These are phyloP conservation scores for Cyrtorhinus lividipennis DNA, from an alignment of 1,140 invertebrate species.

Conservation along the genomic window DNA sequence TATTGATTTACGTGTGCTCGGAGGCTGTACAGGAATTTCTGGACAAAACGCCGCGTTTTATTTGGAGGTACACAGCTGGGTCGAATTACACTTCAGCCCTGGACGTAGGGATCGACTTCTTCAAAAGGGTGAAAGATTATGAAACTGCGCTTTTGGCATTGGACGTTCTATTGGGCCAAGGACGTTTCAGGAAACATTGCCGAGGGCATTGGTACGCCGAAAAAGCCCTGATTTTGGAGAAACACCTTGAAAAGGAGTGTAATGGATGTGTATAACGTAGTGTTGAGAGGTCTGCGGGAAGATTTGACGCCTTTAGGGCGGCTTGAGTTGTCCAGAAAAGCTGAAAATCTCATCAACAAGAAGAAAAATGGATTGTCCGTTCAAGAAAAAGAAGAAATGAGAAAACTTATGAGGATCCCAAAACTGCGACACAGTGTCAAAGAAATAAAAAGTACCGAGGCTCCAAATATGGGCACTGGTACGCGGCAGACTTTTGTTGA, in stretches of 20 bases:
- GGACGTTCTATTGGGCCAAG: background rate
- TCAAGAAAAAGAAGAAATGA: background rate
- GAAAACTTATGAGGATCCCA: background rate
- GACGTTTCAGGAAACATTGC: background rate
- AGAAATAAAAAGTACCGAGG: background rate
- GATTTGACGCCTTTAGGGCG: background rate
- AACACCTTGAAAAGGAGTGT: background rate
- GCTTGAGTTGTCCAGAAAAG: background rate
- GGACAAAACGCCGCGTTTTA: background rate
- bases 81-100: background rate
- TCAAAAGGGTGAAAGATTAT: background rate
- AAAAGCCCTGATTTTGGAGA: background rate
- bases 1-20: background rate
- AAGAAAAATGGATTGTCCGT: background rate
- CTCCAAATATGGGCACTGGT: background rate
- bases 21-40: background rate
- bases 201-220: constrained; percentile 2
- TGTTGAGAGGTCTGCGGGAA: background rate
- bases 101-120: background rate
- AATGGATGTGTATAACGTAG: background rate
- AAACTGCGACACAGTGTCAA: background rate
- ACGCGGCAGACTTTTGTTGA: background rate
- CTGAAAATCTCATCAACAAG: background rate
- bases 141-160: background rate
- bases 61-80: background rate